These are phyloP conservation scores for Barnardius zonarius DNA, from an alignment of 2,113 vertebrate species.

Conservation along the genomic window DNA sequence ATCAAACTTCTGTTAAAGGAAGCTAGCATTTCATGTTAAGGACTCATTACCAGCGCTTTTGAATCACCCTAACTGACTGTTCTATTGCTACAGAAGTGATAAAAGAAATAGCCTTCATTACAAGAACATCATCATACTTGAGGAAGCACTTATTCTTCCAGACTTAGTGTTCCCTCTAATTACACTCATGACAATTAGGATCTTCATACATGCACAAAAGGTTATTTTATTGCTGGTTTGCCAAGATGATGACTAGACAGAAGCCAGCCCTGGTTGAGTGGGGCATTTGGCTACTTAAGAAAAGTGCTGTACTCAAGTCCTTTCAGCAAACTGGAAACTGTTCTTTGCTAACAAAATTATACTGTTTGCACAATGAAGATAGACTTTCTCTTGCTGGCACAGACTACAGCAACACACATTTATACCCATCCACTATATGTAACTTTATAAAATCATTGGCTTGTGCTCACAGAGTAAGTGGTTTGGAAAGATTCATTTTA, in stretches of 20 bases:
- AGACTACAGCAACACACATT: neutral
- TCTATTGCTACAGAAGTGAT: neutral
- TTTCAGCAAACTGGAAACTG: neutral
- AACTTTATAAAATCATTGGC: neutral
- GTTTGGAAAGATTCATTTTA: neutral
- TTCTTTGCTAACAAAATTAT: neutral
- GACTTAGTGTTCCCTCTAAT: neutral
- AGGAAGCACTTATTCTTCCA: neutral
- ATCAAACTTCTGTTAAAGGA: slow-evolving; percentile 6
- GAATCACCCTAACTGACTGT: neutral
- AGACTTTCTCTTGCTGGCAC: neutral
- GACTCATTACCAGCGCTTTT: neutral
- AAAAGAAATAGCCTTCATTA: neutral
- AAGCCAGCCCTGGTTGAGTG: neutral
- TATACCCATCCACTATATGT: neutral
- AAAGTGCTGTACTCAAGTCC: neutral
- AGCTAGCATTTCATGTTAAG: neutral
- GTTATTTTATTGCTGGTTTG: neutral
- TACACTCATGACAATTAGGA: neutral
- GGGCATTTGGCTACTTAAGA: neutral
- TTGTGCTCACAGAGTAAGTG: neutral
- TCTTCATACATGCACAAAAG: neutral
- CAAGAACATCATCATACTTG: neutral
- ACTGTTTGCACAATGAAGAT: neutral
- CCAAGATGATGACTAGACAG: neutral